Percentiles rank a stretch among this genome's conserved stretches.
Evolutionary conservation across 1,140 invertebrate genomes (phyloP).

Genomic region (Lerema accius): DNA sequence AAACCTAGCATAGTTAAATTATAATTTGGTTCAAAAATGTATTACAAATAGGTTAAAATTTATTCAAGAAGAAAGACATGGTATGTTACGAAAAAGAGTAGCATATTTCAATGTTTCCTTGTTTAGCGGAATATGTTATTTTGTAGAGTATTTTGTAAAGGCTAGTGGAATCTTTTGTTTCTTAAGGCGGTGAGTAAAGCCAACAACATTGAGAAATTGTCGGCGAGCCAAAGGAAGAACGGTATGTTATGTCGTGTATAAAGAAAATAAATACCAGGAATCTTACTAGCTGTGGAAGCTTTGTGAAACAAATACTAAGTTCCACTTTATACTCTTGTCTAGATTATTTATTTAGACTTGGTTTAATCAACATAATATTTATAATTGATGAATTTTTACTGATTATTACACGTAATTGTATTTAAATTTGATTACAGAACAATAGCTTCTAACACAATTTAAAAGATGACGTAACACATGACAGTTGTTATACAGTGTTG

Average conservation of each 20-base stretch:
- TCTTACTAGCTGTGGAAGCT: background rate
- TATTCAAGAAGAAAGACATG: constrained; percentile 15
- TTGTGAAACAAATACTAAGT: background rate
- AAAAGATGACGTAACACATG: too few species aligned
- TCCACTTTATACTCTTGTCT: background rate
- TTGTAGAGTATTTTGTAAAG: constrained; percentile 13
- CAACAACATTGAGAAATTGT: constrained; percentile 25
- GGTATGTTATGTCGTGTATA: constrained; percentile 18
- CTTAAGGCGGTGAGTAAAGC: constrained; percentile 13
- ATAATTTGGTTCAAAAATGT: too few species aligned
- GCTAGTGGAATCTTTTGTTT: constrained; percentile 9
- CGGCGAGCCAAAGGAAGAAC: constrained; percentile 20
- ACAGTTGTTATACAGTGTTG: too few species aligned
- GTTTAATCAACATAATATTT: too few species aligned
- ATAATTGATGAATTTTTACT: too few species aligned
- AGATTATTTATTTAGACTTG: background rate
- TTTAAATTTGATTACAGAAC: too few species aligned
- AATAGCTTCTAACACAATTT: too few species aligned
- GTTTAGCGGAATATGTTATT: constrained; percentile 2
- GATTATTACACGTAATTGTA: too few species aligned
- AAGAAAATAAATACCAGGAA: constrained; percentile 24
- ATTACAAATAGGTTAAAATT: too few species aligned
- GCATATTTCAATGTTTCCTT: background rate
- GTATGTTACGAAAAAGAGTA: too few species aligned
- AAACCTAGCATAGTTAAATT: too few species aligned